Percentiles rank a stretch among this genome's conserved stretches.
Conservation (phyloP, 2,113 vertebrate species). For the Lamprologus lemairii region DNA sequence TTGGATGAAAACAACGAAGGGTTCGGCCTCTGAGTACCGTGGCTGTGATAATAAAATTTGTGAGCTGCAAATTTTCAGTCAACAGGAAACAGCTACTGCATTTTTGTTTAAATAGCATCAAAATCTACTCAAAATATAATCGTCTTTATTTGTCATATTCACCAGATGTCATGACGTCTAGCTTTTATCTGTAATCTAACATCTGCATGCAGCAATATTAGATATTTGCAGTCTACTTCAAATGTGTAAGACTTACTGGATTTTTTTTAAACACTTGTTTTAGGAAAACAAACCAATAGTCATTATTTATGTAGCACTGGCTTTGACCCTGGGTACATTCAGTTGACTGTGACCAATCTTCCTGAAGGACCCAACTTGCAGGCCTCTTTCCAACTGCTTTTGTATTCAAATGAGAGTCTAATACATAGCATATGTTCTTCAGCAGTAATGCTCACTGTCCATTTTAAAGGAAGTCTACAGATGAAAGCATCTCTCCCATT, state of each 20-base stretch:
- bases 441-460: slow-evolving; percentile 53
- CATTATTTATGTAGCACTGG: slow-evolving; percentile 22
- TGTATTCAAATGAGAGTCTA: slow-evolving; percentile 72
- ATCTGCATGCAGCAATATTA: slow-evolving; percentile 15
- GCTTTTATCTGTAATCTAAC: slow-evolving; percentile 19
- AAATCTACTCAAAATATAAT: background rate
- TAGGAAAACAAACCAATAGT: slow-evolving; percentile 44
- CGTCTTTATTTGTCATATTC: background rate
- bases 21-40: background rate
- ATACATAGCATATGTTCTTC: slow-evolving; percentile 67
- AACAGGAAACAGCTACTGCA: background rate
- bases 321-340: slow-evolving; percentile 34
- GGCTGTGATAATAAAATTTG: background rate
- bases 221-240: slow-evolving; percentile 31
- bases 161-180: slow-evolving; percentile 5
- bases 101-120: background rate
- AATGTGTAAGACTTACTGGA: slow-evolving; percentile 8
- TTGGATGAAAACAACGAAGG: background rate
- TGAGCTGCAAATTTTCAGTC: background rate
- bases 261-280: slow-evolving; percentile 1
- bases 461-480: slow-evolving; percentile 56
- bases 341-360: slow-evolving; percentile 59
- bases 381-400: slow-evolving; percentile 55
- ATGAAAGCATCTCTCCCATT: slow-evolving; percentile 62
- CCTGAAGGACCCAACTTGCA: slow-evolving; percentile 36